A percentile compares a stretch with the other conserved stretches of the same genome.
Evolutionary conservation across 2,113 vertebrate genomes (phyloP).

Genomic region (Struthio camelus): DNA sequence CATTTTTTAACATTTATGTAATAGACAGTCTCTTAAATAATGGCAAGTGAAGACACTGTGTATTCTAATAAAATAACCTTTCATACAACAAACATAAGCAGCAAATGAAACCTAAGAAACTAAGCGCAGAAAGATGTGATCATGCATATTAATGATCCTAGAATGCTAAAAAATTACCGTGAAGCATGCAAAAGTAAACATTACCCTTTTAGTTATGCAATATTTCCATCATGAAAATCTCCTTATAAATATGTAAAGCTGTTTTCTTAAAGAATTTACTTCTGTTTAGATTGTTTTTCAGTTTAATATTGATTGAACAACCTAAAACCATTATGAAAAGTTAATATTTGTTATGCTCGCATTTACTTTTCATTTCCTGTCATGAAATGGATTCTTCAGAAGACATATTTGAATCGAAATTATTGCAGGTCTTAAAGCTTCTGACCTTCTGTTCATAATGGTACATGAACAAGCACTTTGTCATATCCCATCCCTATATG

Average conservation of each 20-base stretch:
- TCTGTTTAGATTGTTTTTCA: background rate
- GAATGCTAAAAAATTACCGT: background rate
- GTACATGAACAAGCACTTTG: background rate
- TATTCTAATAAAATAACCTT: background rate
- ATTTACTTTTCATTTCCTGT: background rate
- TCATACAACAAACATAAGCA: background rate
- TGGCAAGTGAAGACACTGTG: background rate
- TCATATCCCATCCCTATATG: background rate
- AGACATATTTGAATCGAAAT: background rate
- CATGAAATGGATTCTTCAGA: background rate
- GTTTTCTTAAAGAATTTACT: background rate
- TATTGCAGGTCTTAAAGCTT: background rate
- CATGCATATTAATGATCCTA: background rate
- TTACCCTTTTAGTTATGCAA: background rate
- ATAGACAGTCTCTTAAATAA: background rate
- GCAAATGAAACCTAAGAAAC: background rate
- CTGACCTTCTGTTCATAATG: background rate
- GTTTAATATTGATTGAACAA: background rate
- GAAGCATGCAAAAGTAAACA: background rate
- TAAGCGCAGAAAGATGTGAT: background rate
- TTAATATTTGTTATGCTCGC: background rate
- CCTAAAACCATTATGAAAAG: background rate
- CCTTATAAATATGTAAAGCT: background rate
- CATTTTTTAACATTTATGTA: background rate
- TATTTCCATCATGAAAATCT: background rate